A percentile compares a stretch with the other conserved stretches of the same genome.
These are phyloP conservation scores for Lophius americanus DNA, from an alignment of 2,797 vertebrate genomes.

Conservation along the genomic window DNA sequence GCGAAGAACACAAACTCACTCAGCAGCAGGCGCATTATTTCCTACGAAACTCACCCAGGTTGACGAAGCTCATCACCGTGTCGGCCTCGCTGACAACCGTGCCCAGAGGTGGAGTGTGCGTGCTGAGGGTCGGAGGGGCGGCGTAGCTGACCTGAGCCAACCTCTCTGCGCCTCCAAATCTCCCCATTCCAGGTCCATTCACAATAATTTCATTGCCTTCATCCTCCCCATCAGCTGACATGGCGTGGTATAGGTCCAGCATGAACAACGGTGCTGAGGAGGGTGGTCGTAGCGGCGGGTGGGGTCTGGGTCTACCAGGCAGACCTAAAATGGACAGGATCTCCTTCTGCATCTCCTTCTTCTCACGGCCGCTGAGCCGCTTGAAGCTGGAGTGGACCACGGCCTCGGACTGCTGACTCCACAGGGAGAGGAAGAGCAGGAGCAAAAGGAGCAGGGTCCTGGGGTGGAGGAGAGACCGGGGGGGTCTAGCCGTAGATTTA, in stretches of 20 bases:
- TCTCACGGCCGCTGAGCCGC: constrained; percentile 87
- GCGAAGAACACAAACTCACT: neutral
- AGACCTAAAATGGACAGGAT: constrained; percentile 92
- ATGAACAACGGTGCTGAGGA: constrained; percentile 93
- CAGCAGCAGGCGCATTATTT: too few relatives aligned
- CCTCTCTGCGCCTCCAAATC: constrained; percentile 41
- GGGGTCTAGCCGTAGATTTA: constrained; percentile 2
- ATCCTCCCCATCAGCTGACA: constrained; percentile 84
- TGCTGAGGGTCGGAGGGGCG: constrained; percentile 84
- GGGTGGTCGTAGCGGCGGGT: constrained; percentile 81
- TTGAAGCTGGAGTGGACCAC: constrained; percentile 85
- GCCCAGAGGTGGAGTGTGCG: constrained; percentile 83
- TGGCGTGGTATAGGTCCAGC: constrained; percentile 94
- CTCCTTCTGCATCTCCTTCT: constrained; percentile 94
- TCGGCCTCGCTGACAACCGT: constrained; percentile 89
- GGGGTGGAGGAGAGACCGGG: constrained; percentile 30
- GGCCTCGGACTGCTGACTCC: constrained; percentile 80
- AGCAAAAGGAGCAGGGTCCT: constrained; percentile 66
- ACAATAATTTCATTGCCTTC: constrained; percentile 70
- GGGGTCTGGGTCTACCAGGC: constrained; percentile 86
- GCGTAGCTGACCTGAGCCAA: constrained; percentile 71
- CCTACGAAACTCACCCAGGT: constrained; percentile 87
- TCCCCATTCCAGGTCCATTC: constrained; percentile 45
- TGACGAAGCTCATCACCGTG: constrained; percentile 97
- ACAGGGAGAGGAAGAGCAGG: constrained; percentile 72